These are phyloP conservation scores for Cirrhinus molitorella DNA, from an alignment of 2,797 vertebrate species.

Conservation along the genomic window DNA sequence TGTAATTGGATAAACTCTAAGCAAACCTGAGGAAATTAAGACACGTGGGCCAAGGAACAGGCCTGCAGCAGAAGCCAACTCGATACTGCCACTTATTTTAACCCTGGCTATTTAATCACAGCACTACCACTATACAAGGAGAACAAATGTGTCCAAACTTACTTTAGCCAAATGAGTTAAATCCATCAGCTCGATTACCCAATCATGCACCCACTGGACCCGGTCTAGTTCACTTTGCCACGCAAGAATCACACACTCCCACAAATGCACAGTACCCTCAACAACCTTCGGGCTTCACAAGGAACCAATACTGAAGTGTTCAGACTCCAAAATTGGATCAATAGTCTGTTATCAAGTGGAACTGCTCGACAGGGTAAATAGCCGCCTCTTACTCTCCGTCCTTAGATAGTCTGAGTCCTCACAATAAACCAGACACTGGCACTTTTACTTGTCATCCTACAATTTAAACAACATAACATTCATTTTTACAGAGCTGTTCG, in stretches of 20 bases:
- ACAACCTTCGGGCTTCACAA: constrained; percentile 41
- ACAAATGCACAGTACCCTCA: background rate
- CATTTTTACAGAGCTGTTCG: constrained; percentile 10
- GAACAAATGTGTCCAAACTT: constrained; percentile 54
- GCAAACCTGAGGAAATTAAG: constrained; percentile 43
- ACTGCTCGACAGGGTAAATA: constrained; percentile 43
- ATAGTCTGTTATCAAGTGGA: constrained; percentile 58
- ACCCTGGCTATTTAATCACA: constrained; percentile 53
- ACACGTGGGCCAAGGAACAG: background rate
- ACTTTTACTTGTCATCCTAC: constrained; percentile 34
- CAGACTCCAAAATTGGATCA: constrained; percentile 55
- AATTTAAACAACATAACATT: constrained; percentile 34
- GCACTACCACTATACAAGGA: constrained; percentile 23
- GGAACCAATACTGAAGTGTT: constrained; percentile 49
- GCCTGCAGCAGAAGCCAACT: constrained; percentile 45
- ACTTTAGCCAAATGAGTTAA: constrained; percentile 51
- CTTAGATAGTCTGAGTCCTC: constrained; percentile 16
- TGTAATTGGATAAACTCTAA: constrained; percentile 52
- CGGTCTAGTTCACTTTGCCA: constrained; percentile 20
- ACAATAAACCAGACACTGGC: background rate
- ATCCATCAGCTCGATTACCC: constrained; percentile 52
- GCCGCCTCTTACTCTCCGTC: constrained; percentile 28
- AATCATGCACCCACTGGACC: constrained; percentile 34
- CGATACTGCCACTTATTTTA: constrained; percentile 53
- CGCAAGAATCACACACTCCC: background rate